Percentiles rank a stretch among this genome's conserved stretches.
phyloP scores from a whole-genome alignment of 2,888 invertebrate species.

The Rhingia campestris region DNA sequence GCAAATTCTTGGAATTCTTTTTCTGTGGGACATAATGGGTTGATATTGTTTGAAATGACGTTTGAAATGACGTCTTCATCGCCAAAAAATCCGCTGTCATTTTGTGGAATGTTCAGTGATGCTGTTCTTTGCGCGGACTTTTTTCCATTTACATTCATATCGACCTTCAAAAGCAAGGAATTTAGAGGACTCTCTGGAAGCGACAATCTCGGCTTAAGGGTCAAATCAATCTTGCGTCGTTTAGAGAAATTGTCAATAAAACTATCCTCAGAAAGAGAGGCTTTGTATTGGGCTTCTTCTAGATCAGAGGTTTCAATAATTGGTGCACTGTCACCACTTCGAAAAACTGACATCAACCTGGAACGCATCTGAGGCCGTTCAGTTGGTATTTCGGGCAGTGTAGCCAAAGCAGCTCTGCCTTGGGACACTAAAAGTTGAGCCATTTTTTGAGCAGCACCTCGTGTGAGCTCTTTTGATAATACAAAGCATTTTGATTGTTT shows the following conservation, averaged over 20 bases:
- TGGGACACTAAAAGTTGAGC: constrained; percentile 78
- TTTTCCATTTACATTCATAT: constrained; percentile 69
- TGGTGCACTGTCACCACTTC: constrained; percentile 66
- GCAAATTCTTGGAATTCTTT: constrained; percentile 75
- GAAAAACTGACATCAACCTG: constrained; percentile 76
- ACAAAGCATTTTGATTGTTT: constrained; percentile 10
- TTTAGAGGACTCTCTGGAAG: constrained; percentile 77
- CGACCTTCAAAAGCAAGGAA: constrained; percentile 80
- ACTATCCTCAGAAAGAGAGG: constrained; percentile 77
- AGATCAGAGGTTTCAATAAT: constrained; percentile 75
- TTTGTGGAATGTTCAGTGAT: constrained; percentile 37
- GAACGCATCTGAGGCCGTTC: constrained; percentile 81
- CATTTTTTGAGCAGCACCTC: constrained; percentile 78
- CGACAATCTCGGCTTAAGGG: constrained; percentile 76
- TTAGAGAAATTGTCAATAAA: constrained; percentile 81
- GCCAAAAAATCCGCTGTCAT: constrained; percentile 48
- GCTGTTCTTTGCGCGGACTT: constrained; percentile 13
- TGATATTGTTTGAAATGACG: background rate
- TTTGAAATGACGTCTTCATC: constrained; percentile 36
- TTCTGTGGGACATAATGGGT: constrained; percentile 75
- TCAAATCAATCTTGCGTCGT: constrained; percentile 77
- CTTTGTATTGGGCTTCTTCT: constrained; percentile 75
- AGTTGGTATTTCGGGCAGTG: constrained; percentile 80
- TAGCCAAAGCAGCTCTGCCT: constrained; percentile 79
- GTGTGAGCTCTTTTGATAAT: constrained; percentile 63